phyloP scores from a whole-genome alignment of 2,797 vertebrate species.

The Poecilia gillii region DNA sequence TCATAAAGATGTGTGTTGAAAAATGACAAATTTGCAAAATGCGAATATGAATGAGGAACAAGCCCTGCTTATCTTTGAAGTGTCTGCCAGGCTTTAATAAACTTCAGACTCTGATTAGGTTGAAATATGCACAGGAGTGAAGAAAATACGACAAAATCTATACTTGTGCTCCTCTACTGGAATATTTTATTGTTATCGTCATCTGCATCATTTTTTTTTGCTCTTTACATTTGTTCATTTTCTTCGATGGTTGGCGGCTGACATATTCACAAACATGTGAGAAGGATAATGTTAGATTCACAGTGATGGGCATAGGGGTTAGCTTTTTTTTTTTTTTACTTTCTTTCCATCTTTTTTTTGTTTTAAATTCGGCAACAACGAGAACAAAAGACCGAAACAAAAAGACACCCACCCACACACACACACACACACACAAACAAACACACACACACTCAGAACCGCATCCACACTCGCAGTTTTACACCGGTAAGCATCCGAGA shows the following conservation, averaged over 20 bases:
- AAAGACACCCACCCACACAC: slow-evolving; percentile 33
- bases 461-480: slow-evolving; percentile 38
- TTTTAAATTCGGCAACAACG: slow-evolving; percentile 49
- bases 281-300: slow-evolving; percentile 80
- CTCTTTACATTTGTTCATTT: slow-evolving; percentile 83
- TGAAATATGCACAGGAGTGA: slow-evolving; percentile 27
- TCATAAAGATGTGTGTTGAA: background rate
- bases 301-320: slow-evolving; percentile 83
- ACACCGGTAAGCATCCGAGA: slow-evolving; percentile 53
- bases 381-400: slow-evolving; percentile 30
- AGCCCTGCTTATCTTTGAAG: background rate
- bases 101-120: background rate
- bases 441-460: slow-evolving; percentile 23
- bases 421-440: slow-evolving; percentile 35
- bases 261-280: slow-evolving; percentile 82
- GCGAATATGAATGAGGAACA: background rate
- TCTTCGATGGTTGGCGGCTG: slow-evolving; percentile 75
- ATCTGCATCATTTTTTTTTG: slow-evolving; percentile 79
- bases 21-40: background rate
- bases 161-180: slow-evolving; percentile 80
- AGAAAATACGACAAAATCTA: slow-evolving; percentile 48
- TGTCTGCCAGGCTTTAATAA: background rate
- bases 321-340: slow-evolving; percentile 41
- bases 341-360: too few relatives aligned
- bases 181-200: slow-evolving; percentile 85